A percentile compares a stretch with the other conserved stretches of the same genome.
Conservation (phyloP, 2,113 vertebrate genomes). For the Piaya cayana region DNA sequence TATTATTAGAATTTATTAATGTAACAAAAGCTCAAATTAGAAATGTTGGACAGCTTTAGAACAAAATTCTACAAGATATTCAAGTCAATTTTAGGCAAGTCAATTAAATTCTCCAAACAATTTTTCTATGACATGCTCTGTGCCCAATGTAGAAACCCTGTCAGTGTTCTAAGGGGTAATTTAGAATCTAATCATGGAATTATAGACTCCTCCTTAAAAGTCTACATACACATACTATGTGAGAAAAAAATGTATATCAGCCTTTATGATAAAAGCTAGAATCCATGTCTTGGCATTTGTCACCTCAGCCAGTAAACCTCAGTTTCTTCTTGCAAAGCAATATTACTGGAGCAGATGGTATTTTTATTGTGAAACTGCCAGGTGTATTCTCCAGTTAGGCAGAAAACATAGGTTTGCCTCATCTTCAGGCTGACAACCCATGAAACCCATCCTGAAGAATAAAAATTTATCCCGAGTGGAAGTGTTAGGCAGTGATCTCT, state of each 20-base stretch:
- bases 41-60: not conserved
- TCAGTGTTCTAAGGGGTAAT: not conserved
- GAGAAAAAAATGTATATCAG: not conserved
- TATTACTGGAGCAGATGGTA: not conserved
- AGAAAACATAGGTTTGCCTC: not conserved
- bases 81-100: not conserved
- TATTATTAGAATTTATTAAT: not conserved
- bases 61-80: constrained; percentile 4
- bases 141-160: not conserved
- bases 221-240: not conserved
- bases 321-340: not conserved
- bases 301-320: not conserved
- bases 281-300: not conserved
- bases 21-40: not conserved
- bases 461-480: not conserved
- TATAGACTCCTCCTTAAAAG: not conserved
- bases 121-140: not conserved
- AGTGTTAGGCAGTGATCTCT: not conserved
- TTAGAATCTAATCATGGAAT: not conserved
- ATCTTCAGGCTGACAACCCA: not conserved
- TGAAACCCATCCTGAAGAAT: not conserved
- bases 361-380: not conserved
- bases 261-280: not conserved
- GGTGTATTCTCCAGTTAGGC: not conserved
- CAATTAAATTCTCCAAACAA: not conserved